A percentile compares a stretch with the other conserved stretches of the same genome.
These are phyloP conservation scores for Cephalopterus ornatus DNA, from an alignment of 2,113 vertebrate species.

Conservation along the genomic window DNA sequence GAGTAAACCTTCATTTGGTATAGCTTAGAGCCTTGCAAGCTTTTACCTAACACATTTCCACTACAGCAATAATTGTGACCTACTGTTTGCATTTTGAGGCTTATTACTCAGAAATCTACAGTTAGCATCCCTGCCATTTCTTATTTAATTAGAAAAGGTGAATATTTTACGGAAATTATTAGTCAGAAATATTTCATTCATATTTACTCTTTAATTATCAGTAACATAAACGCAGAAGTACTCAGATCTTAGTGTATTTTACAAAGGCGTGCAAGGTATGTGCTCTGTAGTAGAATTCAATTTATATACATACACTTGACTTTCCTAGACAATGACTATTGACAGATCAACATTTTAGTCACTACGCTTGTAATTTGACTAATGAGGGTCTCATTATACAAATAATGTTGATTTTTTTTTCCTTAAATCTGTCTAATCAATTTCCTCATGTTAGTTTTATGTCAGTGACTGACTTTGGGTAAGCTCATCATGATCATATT, in stretches of 20 bases:
- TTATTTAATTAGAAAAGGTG: not conserved
- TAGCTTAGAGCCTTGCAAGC: not conserved
- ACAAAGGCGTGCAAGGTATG: not conserved
- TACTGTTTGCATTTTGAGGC: not conserved
- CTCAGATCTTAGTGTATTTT: not conserved
- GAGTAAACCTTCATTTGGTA: not conserved
- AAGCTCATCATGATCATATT: not conserved
- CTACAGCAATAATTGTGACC: not conserved
- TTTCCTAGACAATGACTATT: not conserved
- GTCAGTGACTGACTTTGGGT: not conserved
- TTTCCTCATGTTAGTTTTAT: conserved; percentile 12
- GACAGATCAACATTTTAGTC: not conserved
- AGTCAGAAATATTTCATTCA: not conserved
- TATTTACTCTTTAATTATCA: not conserved
- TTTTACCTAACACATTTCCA: not conserved
- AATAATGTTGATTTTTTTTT: not conserved
- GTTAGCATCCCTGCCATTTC: not conserved
- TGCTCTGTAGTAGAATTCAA: not conserved
- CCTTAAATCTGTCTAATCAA: not conserved
- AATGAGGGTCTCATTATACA: not conserved
- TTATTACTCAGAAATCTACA: not conserved
- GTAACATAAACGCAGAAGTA: not conserved
- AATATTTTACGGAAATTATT: not conserved
- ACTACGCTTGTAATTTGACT: not conserved
- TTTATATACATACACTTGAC: not conserved